Evolutionary conservation across 2,888 invertebrate genomes (phyloP).

Genomic region (Habroteleia sp.): DNA sequence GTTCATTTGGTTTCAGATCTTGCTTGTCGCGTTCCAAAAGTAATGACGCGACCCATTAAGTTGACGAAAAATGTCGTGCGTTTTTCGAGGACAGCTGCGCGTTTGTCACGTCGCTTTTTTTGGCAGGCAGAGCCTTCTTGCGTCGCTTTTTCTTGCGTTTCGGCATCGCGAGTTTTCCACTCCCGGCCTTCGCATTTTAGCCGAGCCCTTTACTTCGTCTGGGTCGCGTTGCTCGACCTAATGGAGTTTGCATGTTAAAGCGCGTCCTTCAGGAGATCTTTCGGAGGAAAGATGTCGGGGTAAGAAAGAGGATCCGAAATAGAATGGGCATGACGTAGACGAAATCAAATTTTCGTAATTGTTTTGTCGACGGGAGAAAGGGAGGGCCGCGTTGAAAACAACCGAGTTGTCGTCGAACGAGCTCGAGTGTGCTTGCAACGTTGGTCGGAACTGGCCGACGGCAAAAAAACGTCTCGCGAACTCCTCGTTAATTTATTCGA

Average conservation of each 20-base stretch:
- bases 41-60: constrained; percentile 53
- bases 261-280: constrained; percentile 69
- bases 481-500: constrained; percentile 37
- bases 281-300: constrained; percentile 38
- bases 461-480: constrained; percentile 15
- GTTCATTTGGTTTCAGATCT: constrained; percentile 11
- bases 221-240: constrained; percentile 69
- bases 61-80: constrained; percentile 46
- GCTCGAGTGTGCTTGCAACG: constrained; percentile 7
- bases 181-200: constrained; percentile 27
- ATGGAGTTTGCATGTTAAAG: constrained; percentile 81
- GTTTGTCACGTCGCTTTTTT: constrained; percentile 45
- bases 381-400: constrained; percentile 10
- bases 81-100: constrained; percentile 41
- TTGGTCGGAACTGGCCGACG: neutral
- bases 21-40: constrained; percentile 4
- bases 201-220: constrained; percentile 60
- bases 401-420: constrained; percentile 27
- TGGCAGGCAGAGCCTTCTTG: constrained; percentile 29
- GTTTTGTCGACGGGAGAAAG: constrained; percentile 28
- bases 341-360: constrained; percentile 57
- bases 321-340: constrained; percentile 50
- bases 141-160: constrained; percentile 25
- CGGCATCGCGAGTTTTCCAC: constrained; percentile 47
- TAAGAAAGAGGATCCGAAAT: constrained; percentile 49